Evolutionary conservation across 2,888 invertebrate species (phyloP).

Genomic region (Amphimallon solstitiale): DNA sequence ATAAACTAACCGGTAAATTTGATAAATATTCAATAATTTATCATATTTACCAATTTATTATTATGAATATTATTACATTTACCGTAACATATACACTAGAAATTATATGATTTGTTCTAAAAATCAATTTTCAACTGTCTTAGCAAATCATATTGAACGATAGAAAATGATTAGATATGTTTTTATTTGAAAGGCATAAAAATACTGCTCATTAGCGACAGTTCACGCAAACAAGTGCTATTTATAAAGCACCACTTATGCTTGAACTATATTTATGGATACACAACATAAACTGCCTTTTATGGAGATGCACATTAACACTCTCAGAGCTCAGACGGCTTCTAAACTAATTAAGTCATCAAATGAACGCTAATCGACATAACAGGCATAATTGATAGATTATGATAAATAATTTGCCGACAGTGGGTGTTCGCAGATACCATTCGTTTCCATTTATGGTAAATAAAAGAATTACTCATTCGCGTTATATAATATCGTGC

Average conservation of each 20-base stretch:
- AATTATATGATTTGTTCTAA: too few species aligned
- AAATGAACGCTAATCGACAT: conserved; percentile 21
- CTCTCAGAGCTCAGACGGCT: conserved; percentile 10
- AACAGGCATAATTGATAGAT: conserved; percentile 31
- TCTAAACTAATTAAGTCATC: conserved; percentile 25
- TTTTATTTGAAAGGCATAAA: too few species aligned
- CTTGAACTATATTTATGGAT: conserved; percentile 32
- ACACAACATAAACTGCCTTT: conserved; percentile 17
- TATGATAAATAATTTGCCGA: conserved; percentile 25
- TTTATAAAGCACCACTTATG: conserved; percentile 1
- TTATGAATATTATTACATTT: too few species aligned
- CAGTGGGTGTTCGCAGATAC: conserved; percentile 26
- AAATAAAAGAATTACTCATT: conserved; percentile 18
- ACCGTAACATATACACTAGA: too few species aligned
- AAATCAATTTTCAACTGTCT: too few species aligned
- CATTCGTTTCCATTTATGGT: conserved; percentile 22
- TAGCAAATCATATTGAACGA: too few species aligned
- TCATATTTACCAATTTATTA: too few species aligned
- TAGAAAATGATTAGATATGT: too few species aligned
- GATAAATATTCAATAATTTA: too few species aligned
- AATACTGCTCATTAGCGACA: too few species aligned
- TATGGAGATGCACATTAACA: conserved; percentile 25
- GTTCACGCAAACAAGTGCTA: too few species aligned
- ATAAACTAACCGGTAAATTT: too few species aligned
- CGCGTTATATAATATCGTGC: not conserved